Conservation (phyloP, 2,113 vertebrate genomes). For the Saguinus midas region DNA sequence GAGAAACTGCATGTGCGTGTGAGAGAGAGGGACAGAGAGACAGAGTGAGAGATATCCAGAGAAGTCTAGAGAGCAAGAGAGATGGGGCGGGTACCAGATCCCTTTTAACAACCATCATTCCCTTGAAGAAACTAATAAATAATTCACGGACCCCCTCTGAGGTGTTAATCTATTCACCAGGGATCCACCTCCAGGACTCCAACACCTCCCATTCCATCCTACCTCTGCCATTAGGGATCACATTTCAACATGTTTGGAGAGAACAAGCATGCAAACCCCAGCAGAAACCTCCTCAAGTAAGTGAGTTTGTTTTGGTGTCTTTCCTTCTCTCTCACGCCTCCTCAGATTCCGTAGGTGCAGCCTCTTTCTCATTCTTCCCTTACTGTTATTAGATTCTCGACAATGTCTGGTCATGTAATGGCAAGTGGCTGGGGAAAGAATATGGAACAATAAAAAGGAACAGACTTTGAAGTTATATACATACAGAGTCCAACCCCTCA, state of each 20-base stretch:
- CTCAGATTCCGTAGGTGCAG: too few relatives aligned
- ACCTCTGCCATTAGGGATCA: not conserved
- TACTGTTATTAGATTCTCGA: not conserved
- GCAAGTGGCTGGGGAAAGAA: not conserved
- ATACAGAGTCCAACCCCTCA: rapidly evolving
- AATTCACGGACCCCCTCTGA: not conserved
- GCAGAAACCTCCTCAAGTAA: not conserved
- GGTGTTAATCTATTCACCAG: not conserved
- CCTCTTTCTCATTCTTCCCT: not conserved
- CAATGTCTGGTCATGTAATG: too few relatives aligned
- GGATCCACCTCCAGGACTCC: not conserved
- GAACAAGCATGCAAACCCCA: not conserved
- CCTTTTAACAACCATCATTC: not conserved
- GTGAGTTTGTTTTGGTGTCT: not conserved
- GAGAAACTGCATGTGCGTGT: too few relatives aligned
- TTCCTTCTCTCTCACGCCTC: not conserved
- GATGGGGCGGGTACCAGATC: not conserved
- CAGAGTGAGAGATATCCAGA: too few relatives aligned
- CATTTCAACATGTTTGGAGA: not conserved
- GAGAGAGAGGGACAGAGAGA: too few relatives aligned
- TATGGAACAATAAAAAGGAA: not conserved
- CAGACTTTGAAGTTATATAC: not conserved
- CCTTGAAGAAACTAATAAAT: not conserved
- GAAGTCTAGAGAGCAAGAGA: not conserved
- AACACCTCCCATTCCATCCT: not conserved